Evolutionary conservation across 1,140 invertebrate genomes (phyloP), one percentile per base, ranked within the genome.

Genomic region (Nephila pilipes): DNA sequence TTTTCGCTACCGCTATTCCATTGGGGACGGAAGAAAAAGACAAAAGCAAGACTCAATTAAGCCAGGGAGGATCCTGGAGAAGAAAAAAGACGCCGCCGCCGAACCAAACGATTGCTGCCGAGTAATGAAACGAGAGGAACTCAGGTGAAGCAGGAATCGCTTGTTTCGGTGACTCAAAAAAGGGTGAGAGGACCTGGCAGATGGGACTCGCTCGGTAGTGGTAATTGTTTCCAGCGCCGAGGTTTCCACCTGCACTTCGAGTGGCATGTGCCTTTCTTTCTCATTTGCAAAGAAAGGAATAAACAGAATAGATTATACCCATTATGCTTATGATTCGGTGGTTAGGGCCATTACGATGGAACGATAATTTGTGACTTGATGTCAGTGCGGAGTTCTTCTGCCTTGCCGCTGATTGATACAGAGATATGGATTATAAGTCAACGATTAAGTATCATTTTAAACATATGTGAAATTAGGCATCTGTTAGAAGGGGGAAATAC

Each of bases 71-170:
- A 29, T 32, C 18, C 69, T 29, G 29, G 25, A 2, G 69, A 10
- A 46, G 46, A 46, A 46, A 46, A 46, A 46, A 46, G 69, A 32
- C 69, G 69, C 0, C 32, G 65, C 65, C 65, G 69, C 29, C 69
- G 32, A 75, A 75, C 69, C 29, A 75, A 29, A 32, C 69, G 69
- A 75, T 75, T 75, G 69, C 69, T 16, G 25, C 69, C 14, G 25
- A 18, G 3, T 32, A 36, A 75, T 36, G 69, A 75, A 75, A 75
- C 69, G 69, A 65, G 63, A 65, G 63, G 63, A n/a, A 25, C 69
- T 75, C 69, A 75, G 69, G 69, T 75, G 29, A 75, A 32, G 63
- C 63, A 65, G 63, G 63, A n/a, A 65, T 25, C 63, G n/a, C 18
- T 29, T 25, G 12, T 29, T 29, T 29, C 16, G 65, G 29, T 25